A percentile compares a stretch with the other conserved stretches of the same genome.
phyloP scores from a whole-genome alignment of 2,888 invertebrate genomes.

The Mythimna lalbum region DNA sequence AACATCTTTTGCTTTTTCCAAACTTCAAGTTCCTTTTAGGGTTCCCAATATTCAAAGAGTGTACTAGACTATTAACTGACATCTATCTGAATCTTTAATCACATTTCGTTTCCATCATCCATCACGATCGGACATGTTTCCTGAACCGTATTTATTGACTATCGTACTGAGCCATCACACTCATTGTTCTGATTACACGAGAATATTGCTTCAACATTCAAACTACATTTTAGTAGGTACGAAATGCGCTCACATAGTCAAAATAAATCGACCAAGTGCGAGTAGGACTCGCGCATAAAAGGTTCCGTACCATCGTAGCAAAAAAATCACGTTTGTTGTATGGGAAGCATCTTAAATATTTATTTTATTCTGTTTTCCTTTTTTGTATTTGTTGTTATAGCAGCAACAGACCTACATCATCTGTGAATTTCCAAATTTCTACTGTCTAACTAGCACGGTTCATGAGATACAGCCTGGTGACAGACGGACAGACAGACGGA shows the following conservation, averaged over 20 bases:
- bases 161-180: conserved; percentile 84
- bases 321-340: no score
- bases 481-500: no score
- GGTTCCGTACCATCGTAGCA: no score
- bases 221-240: no score
- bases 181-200: conserved; percentile 83
- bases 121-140: conserved; percentile 88
- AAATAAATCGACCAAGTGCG: not conserved
- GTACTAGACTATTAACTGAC: conserved; percentile 71
- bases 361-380: no score
- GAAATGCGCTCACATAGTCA: not conserved
- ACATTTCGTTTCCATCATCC: conserved; percentile 84
- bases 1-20: not conserved
- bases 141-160: conserved; percentile 86
- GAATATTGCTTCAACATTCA: conserved; percentile 31
- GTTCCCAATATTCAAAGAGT: conserved; percentile 20
- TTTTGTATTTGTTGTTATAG: no score
- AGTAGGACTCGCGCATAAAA: no score
- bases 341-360: no score
- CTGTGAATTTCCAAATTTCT: no score
- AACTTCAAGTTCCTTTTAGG: not conserved
- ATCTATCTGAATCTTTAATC: conserved; percentile 84
- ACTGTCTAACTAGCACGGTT: no score
- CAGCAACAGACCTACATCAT: no score
- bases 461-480: no score